These are phyloP conservation scores for Diachasmimorpha longicaudata DNA, from an alignment of 1,140 invertebrate species.

Conservation along the genomic window DNA sequence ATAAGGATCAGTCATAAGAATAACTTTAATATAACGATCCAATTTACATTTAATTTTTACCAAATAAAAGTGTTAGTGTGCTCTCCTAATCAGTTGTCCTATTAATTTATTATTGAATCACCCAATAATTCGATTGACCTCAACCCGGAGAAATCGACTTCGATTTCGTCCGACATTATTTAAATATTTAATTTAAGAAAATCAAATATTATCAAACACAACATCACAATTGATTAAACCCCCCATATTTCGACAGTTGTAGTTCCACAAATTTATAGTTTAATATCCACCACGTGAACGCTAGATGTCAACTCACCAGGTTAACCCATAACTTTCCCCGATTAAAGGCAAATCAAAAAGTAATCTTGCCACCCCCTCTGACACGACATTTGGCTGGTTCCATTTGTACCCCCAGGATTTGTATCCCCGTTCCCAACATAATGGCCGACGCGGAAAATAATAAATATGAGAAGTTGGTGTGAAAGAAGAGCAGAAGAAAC, in stretches of 20 bases:
- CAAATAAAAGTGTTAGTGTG: too few relatives aligned
- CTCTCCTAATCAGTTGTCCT: too few relatives aligned
- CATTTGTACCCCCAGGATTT: background rate
- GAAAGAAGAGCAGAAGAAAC: background rate
- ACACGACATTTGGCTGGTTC: background rate
- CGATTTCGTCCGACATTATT: too few relatives aligned
- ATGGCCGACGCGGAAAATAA: background rate
- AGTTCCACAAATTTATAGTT: slow-evolving; percentile 48
- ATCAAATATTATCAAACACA: too few relatives aligned
- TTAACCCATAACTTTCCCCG: slow-evolving; percentile 55
- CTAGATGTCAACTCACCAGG: slow-evolving; percentile 37
- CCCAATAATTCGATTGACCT: too few relatives aligned
- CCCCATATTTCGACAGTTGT: background rate
- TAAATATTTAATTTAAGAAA: too few relatives aligned
- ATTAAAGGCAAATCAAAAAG: slow-evolving; percentile 61
- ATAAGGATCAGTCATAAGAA: too few relatives aligned
- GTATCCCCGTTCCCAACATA: background rate
- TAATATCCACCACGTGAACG: slow-evolving; percentile 48
- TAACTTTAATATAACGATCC: too few relatives aligned
- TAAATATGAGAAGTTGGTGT: slow-evolving; percentile 8
- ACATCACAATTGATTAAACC: background rate
- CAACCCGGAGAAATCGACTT: too few relatives aligned
- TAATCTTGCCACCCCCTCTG: slow-evolving; percentile 43
- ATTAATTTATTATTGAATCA: too few relatives aligned
- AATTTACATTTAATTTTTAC: too few relatives aligned